Evolutionary conservation across 2,797 vertebrate species (phyloP).

Genomic region (Kryptolebias ocellatus): DNA sequence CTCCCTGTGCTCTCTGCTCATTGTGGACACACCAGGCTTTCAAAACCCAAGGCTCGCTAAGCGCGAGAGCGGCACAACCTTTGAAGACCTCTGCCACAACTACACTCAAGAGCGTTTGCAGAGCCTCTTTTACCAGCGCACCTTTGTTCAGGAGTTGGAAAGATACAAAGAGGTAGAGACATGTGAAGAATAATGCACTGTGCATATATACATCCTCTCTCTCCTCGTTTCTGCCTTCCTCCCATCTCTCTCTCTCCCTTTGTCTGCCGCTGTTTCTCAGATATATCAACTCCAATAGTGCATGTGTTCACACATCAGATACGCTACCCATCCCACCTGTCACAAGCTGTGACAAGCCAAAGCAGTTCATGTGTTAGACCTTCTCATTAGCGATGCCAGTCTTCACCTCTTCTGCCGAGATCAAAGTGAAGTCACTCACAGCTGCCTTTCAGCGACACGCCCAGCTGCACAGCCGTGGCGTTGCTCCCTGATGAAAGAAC

Average conservation of each 20-base stretch:
- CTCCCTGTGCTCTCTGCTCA: conserved; percentile 92
- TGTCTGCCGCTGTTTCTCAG: conserved; percentile 50
- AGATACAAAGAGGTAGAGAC: conserved; percentile 92
- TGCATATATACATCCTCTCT: conserved; percentile 24
- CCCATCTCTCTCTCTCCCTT: conserved; percentile 22
- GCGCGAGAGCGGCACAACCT: conserved; percentile 87
- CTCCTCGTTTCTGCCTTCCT: conserved; percentile 28
- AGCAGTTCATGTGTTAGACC: conserved; percentile 60
- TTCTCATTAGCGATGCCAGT: conserved; percentile 75
- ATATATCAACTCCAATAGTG: conserved; percentile 66
- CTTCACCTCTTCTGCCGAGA: conserved; percentile 68
- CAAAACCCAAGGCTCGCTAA: conserved; percentile 91
- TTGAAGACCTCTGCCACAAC: conserved; percentile 97
- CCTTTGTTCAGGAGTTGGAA: conserved; percentile 92
- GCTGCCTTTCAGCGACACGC: conserved; percentile 66
- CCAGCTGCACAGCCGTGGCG: conserved; percentile 55
- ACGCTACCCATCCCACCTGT: conserved; percentile 66
- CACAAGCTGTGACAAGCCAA: conserved; percentile 66
- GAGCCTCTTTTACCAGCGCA: conserved; percentile 92
- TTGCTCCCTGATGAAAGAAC: conserved; percentile 56
- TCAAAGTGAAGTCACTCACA: conserved; percentile 74
- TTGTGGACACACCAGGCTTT: conserved; percentile 95
- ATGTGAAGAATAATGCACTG: neutral
- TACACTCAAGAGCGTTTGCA: conserved; percentile 96
- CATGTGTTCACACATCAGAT: conserved; percentile 61